A percentile compares a stretch with the other conserved stretches of the same genome.
Conservation (phyloP, 2,113 vertebrate genomes). For the Hylia prasina region DNA sequence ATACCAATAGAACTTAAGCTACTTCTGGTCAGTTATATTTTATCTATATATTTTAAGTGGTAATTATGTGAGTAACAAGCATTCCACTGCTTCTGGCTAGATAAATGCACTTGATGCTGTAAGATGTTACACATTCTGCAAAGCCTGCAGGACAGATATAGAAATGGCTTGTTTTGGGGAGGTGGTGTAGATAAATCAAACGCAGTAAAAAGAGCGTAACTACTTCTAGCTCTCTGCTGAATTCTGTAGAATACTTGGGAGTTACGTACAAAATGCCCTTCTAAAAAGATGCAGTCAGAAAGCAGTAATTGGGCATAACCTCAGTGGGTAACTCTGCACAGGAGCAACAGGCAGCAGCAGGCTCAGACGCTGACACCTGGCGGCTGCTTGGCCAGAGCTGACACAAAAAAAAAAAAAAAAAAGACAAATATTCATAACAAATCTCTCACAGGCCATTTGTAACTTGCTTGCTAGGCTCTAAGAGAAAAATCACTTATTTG, state of each 20-base stretch:
- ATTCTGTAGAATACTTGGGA: neutral
- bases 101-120: neutral
- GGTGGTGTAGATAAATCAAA: neutral
- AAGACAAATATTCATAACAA: neutral
- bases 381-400: neutral
- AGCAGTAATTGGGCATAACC: neutral
- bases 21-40: neutral
- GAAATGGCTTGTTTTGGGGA: neutral
- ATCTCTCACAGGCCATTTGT: neutral
- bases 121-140: neutral
- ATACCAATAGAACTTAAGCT: neutral
- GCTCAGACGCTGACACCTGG: conserved; percentile 35
- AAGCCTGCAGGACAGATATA: neutral
- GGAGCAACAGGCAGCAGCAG: neutral
- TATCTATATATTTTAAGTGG: neutral
- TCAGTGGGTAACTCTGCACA: neutral
- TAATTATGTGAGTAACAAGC: neutral
- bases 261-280: neutral
- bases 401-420: neutral
- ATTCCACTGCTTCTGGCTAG: neutral
- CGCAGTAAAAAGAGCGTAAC: neutral
- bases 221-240: neutral
- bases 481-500: neutral
- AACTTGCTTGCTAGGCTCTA: neutral
- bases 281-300: neutral